Conservation (phyloP, 2,113 vertebrate species). For the Cryptoleucopteryx plumbea region DNA sequence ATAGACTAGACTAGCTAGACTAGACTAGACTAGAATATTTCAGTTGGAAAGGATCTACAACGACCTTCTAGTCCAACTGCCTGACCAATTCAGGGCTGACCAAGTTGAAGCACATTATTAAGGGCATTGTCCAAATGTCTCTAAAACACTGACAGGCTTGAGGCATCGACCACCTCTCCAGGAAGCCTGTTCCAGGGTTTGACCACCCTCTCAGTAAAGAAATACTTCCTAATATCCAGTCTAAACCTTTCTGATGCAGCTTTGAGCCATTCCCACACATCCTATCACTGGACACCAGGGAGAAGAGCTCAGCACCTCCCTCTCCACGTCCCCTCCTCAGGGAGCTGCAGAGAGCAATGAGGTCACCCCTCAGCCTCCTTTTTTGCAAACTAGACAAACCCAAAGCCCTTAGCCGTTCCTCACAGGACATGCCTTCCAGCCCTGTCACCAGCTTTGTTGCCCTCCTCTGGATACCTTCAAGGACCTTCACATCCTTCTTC, state of each 20-base stretch:
- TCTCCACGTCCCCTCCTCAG: neutral
- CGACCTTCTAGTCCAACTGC: neutral
- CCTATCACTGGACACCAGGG: neutral
- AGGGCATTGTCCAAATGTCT: neutral
- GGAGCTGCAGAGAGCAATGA: neutral
- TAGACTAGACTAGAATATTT: neutral
- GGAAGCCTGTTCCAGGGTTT: neutral
- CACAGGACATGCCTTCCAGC: too few species aligned
- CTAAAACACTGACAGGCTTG: neutral
- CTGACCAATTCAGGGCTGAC: neutral
- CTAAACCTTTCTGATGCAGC: neutral
- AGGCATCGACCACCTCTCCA: rapidly evolving
- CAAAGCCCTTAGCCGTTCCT: too few species aligned
- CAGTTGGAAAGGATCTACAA: neutral
- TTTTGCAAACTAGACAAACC: too few species aligned
- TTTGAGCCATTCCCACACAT: neutral
- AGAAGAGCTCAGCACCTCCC: neutral
- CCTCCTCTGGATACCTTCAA: too few species aligned
- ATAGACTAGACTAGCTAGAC: neutral
- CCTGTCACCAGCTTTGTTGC: too few species aligned
- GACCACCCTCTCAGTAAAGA: neutral
- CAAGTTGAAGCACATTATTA: neutral
- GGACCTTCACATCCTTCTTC: too few species aligned
- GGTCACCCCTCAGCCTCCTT: too few species aligned
- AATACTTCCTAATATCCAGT: neutral